Evolutionary conservation across 1,140 invertebrate species (phyloP).

Genomic region (Leptopilina clavipes): DNA sequence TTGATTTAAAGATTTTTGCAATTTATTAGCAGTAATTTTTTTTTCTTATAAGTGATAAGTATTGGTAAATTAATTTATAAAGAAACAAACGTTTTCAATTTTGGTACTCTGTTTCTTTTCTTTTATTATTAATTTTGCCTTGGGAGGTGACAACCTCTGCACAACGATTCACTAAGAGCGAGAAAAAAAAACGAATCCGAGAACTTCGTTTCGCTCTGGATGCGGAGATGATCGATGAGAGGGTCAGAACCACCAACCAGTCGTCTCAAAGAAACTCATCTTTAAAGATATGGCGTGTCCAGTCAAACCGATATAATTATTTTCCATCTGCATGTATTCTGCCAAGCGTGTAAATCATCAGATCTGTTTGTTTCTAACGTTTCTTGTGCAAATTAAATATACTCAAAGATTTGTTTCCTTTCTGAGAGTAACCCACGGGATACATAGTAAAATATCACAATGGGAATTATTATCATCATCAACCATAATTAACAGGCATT

Average conservation of each 20-base stretch:
- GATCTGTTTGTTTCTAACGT: conserved; percentile 46
- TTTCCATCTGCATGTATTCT: conserved; percentile 64
- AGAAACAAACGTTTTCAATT: too few species aligned
- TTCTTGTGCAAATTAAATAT: neutral
- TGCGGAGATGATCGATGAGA: conserved; percentile 72
- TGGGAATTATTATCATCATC: too few species aligned
- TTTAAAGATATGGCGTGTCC: conserved; percentile 64
- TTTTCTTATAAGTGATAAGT: too few species aligned
- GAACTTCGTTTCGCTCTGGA: conserved; percentile 62
- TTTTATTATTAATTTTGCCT: conserved; percentile 7
- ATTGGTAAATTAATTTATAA: too few species aligned
- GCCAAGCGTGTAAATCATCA: conserved; percentile 58
- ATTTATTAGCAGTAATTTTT: too few species aligned
- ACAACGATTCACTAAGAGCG: conserved; percentile 51
- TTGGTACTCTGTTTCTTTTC: neutral
- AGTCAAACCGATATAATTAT: conserved; percentile 73
- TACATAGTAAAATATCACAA: too few species aligned
- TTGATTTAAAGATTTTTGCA: too few species aligned
- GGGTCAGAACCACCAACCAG: conserved; percentile 64
- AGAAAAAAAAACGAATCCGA: conserved; percentile 61
- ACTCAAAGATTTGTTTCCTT: neutral
- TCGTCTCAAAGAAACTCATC: conserved; percentile 66
- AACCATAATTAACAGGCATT: too few species aligned
- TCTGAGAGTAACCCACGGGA: too few species aligned
- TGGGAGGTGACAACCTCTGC: conserved; percentile 54